Conservation (phyloP, 30 jellyfish, hydroid and myxozoan species). For the Aurelia sp. region DNA sequence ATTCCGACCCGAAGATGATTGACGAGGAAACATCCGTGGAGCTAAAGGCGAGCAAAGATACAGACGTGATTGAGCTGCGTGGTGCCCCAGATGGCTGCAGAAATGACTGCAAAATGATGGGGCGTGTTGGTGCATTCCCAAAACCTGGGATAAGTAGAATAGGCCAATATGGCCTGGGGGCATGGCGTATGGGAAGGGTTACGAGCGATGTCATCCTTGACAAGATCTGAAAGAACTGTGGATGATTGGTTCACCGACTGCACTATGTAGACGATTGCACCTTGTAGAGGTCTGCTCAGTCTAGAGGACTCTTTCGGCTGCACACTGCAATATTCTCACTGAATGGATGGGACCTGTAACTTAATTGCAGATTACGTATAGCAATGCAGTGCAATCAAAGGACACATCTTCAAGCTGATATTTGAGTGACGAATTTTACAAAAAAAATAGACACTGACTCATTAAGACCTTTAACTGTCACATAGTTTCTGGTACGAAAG, state of each 20-base stretch:
- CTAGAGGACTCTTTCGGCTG: neutral
- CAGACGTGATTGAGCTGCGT: neutral
- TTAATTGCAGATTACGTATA: no score
- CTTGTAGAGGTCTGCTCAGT: neutral
- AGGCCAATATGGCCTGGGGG: slow-evolving; percentile 71
- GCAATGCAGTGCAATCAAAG: neutral
- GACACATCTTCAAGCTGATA: no score
- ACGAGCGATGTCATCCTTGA: slow-evolving; percentile 59
- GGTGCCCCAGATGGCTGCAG: slow-evolving; percentile 11
- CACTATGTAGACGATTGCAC: neutral
- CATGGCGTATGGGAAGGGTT: slow-evolving; percentile 74
- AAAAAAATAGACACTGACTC: no score
- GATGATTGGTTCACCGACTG: neutral
- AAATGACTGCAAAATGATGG: slow-evolving; percentile 19
- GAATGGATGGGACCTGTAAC: neutral
- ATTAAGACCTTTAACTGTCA: no score
- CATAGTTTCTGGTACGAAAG: no score
- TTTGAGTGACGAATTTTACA: no score
- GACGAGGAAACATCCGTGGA: slow-evolving; percentile 48
- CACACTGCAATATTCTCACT: neutral
- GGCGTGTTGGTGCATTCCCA: neutral
- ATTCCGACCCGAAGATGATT: slow-evolving; percentile 4
- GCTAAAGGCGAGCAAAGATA: neutral
- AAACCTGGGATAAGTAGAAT: slow-evolving; percentile 40
- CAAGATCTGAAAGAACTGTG: slow-evolving; percentile 1